Conservation (phyloP, 2,888 invertebrate species). For the Lasioglossum morio region DNA sequence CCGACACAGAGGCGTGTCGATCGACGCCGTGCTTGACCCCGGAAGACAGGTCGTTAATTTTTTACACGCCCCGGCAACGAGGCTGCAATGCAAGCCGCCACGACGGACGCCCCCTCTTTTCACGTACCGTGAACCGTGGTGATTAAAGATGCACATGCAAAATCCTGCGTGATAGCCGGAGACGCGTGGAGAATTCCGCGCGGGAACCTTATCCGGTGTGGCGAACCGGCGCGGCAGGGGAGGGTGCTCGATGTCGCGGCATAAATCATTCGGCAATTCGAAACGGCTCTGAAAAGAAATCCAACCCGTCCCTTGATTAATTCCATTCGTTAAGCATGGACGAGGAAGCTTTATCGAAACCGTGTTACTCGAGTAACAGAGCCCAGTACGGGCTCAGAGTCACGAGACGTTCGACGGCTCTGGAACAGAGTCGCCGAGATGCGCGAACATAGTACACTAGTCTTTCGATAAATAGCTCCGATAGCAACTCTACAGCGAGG, state of each 20-base stretch:
- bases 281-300: slow-evolving; percentile 50
- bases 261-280: slow-evolving; percentile 59
- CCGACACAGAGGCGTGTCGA: slow-evolving; percentile 45
- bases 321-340: slow-evolving; percentile 45
- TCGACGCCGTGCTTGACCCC: slow-evolving; percentile 66
- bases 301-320: slow-evolving; percentile 46
- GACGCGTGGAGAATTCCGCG: slow-evolving; percentile 52
- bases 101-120: slow-evolving; percentile 49
- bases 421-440: background rate
- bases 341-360: slow-evolving; percentile 30
- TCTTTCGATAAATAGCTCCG: background rate
- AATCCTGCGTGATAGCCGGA: slow-evolving; percentile 51
- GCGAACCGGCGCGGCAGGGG: background rate
- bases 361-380: slow-evolving; percentile 14
- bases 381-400: background rate
- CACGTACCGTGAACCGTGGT: slow-evolving; percentile 61
- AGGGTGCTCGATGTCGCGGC: slow-evolving; percentile 39
- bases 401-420: background rate
- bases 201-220: slow-evolving; percentile 43
- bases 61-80: slow-evolving; percentile 64
- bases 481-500: background rate
- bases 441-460: background rate
- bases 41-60: slow-evolving; percentile 72
- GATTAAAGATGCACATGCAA: slow-evolving; percentile 70
- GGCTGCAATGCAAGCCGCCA: slow-evolving; percentile 57